These are phyloP conservation scores for Drosophila mercatorum DNA, from an alignment of 2,888 invertebrate genomes.

Conservation along the genomic window DNA sequence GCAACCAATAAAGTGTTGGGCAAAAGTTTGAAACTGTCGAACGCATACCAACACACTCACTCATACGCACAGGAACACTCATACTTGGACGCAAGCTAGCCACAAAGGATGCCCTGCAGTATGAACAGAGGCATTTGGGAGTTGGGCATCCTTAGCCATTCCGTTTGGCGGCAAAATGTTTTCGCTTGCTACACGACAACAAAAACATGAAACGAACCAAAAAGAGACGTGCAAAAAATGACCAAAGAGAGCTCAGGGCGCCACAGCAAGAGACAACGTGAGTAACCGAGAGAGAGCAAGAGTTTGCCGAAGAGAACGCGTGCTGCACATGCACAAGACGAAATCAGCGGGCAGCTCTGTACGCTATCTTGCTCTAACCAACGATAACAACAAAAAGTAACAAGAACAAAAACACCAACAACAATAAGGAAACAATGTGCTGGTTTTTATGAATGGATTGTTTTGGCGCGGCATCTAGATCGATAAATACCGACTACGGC, in stretches of 20 bases:
- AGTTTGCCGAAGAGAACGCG: conserved; percentile 41
- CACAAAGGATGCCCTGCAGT: conserved; percentile 56
- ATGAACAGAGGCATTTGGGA: conserved; percentile 2
- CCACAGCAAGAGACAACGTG: conserved; percentile 7
- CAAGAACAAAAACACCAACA: conserved; percentile 22
- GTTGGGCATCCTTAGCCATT: conserved; percentile 62
- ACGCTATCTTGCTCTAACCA: conserved; percentile 52
- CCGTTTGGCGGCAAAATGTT: conserved; percentile 80
- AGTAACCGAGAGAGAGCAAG: conserved; percentile 25
- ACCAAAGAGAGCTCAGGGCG: conserved; percentile 17
- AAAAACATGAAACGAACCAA: conserved; percentile 53
- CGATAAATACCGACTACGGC: conserved; percentile 83
- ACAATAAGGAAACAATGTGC: conserved; percentile 75
- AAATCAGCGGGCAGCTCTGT: conserved; percentile 26
- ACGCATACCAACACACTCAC: conserved; percentile 15
- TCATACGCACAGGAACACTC: conserved; percentile 22
- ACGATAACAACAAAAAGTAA: conserved; percentile 15
- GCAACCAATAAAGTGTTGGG: conserved; percentile 79
- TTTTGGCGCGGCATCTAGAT: conserved; percentile 82
- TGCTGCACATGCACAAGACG: conserved; percentile 70
- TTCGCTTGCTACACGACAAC: conserved; percentile 67
- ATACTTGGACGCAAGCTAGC: conserved; percentile 32
- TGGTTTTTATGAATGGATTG: conserved; percentile 85
- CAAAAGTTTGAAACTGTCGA: conserved; percentile 63
- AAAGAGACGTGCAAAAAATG: conserved; percentile 17